Conservation (phyloP, 1,140 invertebrate genomes). For the Hycleus phaleratus region DNA sequence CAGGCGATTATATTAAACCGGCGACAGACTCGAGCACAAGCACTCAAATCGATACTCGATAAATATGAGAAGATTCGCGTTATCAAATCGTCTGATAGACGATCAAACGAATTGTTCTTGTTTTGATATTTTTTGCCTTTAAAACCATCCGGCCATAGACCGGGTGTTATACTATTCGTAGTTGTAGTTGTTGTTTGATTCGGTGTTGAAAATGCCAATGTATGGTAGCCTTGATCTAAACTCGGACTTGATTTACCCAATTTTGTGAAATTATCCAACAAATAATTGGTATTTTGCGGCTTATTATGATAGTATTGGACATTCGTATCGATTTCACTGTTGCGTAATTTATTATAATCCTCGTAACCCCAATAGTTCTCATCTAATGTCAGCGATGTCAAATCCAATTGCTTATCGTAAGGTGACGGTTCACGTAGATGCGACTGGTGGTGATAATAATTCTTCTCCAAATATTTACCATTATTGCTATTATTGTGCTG, state of each 20-base stretch:
- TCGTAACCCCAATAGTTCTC: conserved; percentile 38
- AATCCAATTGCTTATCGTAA: conserved; percentile 23
- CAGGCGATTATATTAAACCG: conserved; percentile 76
- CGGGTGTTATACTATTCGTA: not conserved
- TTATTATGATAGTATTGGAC: conserved; percentile 15
- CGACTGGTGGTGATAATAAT: conserved; percentile 22
- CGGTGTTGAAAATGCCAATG: conserved; percentile 52
- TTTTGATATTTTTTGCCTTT: conserved; percentile 30
- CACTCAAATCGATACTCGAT: conserved; percentile 69
- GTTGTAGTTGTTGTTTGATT: conserved; percentile 23
- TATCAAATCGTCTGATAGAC: conserved; percentile 48
- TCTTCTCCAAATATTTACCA: conserved; percentile 18
- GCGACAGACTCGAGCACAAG: conserved; percentile 70
- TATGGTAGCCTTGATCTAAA: conserved; percentile 69
- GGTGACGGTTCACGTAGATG: conserved; percentile 19
- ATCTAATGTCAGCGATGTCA: conserved; percentile 35
- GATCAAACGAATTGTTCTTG: conserved; percentile 44
- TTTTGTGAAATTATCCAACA: conserved; percentile 41
- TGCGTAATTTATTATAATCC: conserved; percentile 25
- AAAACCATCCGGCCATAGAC: conserved; percentile 34
- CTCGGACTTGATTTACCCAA: conserved; percentile 49
- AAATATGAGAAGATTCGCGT: conserved; percentile 64
- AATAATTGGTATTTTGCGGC: conserved; percentile 33
- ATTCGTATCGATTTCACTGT: conserved; percentile 21
- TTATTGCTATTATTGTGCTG: not conserved